A percentile compares a stretch with the other conserved stretches of the same genome.
Conservation (phyloP, 2,888 invertebrate species). For the Agriopis marginaria region DNA sequence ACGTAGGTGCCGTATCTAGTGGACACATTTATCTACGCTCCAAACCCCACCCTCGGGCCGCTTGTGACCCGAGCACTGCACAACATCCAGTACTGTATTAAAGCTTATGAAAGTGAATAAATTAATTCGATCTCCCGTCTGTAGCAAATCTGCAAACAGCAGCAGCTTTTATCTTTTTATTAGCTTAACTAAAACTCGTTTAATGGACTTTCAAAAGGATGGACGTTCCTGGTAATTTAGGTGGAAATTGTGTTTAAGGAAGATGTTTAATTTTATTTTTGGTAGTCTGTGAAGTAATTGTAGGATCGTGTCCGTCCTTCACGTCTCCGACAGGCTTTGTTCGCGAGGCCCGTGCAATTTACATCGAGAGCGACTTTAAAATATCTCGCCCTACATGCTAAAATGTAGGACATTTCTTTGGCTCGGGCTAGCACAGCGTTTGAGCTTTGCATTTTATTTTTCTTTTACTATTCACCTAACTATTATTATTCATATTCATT, state of each 20-base stretch:
- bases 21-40: not conserved
- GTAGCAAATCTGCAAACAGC: constrained; percentile 35
- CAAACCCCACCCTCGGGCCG: not conserved
- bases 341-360: constrained; percentile 66
- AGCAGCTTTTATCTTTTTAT: constrained; percentile 36
- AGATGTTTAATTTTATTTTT: constrained; percentile 39
- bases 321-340: constrained; percentile 53
- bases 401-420: constrained; percentile 27
- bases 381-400: constrained; percentile 39
- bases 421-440: constrained; percentile 3
- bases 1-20: not conserved
- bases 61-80: constrained; percentile 4
- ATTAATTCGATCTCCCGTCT: constrained; percentile 29
- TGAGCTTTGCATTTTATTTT: constrained; percentile 12
- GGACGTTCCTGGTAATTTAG: constrained; percentile 35
- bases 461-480: not conserved
- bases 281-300: constrained; percentile 27
- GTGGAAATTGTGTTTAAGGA: constrained; percentile 39
- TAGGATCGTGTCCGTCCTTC: constrained; percentile 43
- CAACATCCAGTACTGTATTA: constrained; percentile 15
- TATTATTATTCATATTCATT: too few relatives aligned
- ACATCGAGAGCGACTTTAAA: constrained; percentile 64
- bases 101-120: constrained; percentile 27
- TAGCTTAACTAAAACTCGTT: constrained; percentile 41
- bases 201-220: constrained; percentile 36